phyloP scores from a whole-genome alignment of 2,888 invertebrate species.

The Dryadula phaetusa region DNA sequence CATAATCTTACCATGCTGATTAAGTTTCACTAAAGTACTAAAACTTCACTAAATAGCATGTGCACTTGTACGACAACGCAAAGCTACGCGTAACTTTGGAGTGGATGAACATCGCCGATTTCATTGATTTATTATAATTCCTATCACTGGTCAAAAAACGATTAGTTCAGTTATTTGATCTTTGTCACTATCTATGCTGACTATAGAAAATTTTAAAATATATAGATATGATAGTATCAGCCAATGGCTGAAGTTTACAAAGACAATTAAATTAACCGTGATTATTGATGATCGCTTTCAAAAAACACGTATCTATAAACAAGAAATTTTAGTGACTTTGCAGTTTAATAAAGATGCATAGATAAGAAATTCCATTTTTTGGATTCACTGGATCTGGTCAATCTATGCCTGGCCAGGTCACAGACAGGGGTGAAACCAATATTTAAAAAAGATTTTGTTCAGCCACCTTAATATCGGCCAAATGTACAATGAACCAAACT shows the following conservation, averaged over 20 bases:
- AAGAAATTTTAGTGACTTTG: neutral
- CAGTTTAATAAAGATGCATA: slow-evolving; percentile 5
- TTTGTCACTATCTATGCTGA: slow-evolving; percentile 29
- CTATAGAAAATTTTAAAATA: slow-evolving; percentile 5
- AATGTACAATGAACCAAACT: too few relatives aligned
- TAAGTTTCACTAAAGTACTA: neutral
- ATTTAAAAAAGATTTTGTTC: too few relatives aligned
- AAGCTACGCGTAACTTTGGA: slow-evolving; percentile 24
- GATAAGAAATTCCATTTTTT: too few relatives aligned
- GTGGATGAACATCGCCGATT: slow-evolving; percentile 23
- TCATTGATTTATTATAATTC: slow-evolving; percentile 34
- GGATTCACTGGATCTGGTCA: too few relatives aligned
- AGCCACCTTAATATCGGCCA: too few relatives aligned
- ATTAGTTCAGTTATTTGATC: slow-evolving; percentile 23
- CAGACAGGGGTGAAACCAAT: too few relatives aligned
- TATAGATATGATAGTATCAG: slow-evolving; percentile 8
- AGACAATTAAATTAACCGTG: neutral
- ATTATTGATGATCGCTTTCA: neutral
- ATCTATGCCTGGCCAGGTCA: too few relatives aligned
- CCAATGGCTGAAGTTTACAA: neutral
- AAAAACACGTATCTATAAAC: neutral
- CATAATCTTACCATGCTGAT: slow-evolving; percentile 16
- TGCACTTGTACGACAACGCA: slow-evolving; percentile 18
- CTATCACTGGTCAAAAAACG: slow-evolving; percentile 28
- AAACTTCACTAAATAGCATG: slow-evolving; percentile 7